A percentile compares a stretch with the other conserved stretches of the same genome.
These are phyloP conservation scores for Ginglymostoma cirratum DNA, from an alignment of 2,113 vertebrate genomes.

Conservation along the genomic window DNA sequence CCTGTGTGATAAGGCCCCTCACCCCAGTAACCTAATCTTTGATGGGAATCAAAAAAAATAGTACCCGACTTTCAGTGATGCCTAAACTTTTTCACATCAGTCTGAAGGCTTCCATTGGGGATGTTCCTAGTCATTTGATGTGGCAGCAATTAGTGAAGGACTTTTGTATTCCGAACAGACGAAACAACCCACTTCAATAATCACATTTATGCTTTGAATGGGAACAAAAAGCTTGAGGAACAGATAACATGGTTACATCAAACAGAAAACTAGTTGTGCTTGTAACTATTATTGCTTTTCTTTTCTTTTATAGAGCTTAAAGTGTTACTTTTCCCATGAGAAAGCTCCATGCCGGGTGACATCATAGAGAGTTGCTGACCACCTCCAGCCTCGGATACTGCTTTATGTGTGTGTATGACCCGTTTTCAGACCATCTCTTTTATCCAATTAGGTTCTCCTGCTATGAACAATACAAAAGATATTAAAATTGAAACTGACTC, in stretches of 20 bases:
- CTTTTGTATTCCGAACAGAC: conserved; percentile 68
- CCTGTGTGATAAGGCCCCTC: conserved; percentile 58
- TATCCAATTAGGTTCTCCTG: conserved; percentile 31
- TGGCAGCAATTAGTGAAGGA: conserved; percentile 76
- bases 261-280: conserved; percentile 53
- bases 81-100: conserved; percentile 59
- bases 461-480: conserved; percentile 44
- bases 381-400: conserved; percentile 41
- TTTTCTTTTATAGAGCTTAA: conserved; percentile 54
- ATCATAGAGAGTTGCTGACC: conserved; percentile 43
- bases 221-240: conserved; percentile 54
- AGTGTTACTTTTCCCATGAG: conserved; percentile 75
- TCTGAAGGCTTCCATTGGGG: conserved; percentile 62
- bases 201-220: conserved; percentile 66
- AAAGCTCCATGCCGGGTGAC: conserved; percentile 51
- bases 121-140: conserved; percentile 74
- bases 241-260: conserved; percentile 59
- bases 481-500: conserved; percentile 19
- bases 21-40: conserved; percentile 60
- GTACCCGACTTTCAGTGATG: conserved; percentile 51
- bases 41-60: conserved; percentile 54
- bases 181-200: conserved; percentile 68
- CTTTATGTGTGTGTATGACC: conserved; percentile 46
- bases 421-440: conserved; percentile 40
- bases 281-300: conserved; percentile 52